phyloP scores from a whole-genome alignment of 2,797 vertebrate species.

The Brachyalestes nurse region DNA sequence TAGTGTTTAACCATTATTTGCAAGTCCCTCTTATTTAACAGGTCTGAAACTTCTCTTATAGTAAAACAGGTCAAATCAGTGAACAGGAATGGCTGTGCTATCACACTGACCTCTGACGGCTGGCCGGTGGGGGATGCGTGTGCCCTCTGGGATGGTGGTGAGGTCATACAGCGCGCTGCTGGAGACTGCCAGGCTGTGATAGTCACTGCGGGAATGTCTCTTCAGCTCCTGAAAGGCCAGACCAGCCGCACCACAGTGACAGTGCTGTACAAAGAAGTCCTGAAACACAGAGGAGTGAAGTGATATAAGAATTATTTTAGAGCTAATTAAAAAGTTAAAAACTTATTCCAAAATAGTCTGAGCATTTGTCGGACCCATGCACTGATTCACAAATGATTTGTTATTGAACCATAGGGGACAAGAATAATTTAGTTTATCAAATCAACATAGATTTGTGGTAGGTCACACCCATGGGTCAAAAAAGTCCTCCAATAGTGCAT shows the following conservation, averaged over 20 bases:
- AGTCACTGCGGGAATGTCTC: conserved; percentile 73
- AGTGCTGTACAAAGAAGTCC: conserved; percentile 85
- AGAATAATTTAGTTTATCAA: conserved; percentile 35
- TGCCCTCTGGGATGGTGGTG: conserved; percentile 85
- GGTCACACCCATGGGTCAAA: conserved; percentile 49
- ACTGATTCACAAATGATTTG: neutral
- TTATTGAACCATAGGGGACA: conserved; percentile 10
- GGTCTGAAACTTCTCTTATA: neutral
- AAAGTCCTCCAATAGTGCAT: conserved; percentile 39
- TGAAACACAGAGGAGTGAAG: conserved; percentile 58
- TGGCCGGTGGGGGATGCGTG: conserved; percentile 63
- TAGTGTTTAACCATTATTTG: neutral
- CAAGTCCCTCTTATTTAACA: neutral
- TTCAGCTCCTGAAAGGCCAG: conserved; percentile 78
- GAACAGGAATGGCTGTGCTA: conserved; percentile 9
- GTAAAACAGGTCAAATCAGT: neutral
- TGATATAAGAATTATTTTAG: neutral
- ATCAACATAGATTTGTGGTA: conserved; percentile 37
- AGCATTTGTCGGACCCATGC: neutral
- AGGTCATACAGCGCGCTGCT: conserved; percentile 83
- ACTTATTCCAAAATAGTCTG: neutral
- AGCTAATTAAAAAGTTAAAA: neutral
- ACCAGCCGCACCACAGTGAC: conserved; percentile 83
- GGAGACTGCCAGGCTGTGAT: conserved; percentile 73
- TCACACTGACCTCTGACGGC: conserved; percentile 68